phyloP scores from a whole-genome alignment of 2,797 vertebrate species.

The Telmatherina bonti region DNA sequence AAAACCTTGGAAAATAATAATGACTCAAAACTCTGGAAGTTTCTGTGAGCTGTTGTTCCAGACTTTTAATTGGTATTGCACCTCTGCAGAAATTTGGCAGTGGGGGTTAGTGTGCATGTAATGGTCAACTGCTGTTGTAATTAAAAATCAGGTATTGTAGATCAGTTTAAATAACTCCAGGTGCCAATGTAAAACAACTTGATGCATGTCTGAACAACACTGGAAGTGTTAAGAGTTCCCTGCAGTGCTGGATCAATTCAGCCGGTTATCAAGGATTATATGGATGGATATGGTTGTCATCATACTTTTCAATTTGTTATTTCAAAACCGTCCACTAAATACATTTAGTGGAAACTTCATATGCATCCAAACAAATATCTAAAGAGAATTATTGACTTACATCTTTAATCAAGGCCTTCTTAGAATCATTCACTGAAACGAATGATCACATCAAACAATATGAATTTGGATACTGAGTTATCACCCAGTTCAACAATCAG shows the following conservation, averaged over 20 bases:
- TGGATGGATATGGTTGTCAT: not conserved
- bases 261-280: not conserved
- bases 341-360: not conserved
- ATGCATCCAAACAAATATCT: not conserved
- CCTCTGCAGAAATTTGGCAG: conserved; percentile 3
- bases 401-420: not conserved
- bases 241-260: not conserved
- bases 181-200: conserved; percentile 9
- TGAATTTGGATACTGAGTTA: conserved; percentile 3
- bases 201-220: conserved; percentile 9
- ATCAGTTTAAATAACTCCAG: conserved; percentile 23
- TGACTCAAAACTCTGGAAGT: conserved; percentile 27
- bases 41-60: not conserved
- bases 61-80: not conserved
- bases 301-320: not conserved
- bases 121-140: not conserved
- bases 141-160: conserved; percentile 6
- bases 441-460: not conserved
- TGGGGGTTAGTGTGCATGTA: not conserved
- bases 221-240: not conserved
- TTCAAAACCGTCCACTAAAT: not conserved
- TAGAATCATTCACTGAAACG: conserved; percentile 1
- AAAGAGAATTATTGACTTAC: not conserved
- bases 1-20: conserved; percentile 41
- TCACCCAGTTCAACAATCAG: not conserved